Percentiles rank a stretch among this genome's conserved stretches.
These are phyloP conservation scores for Scatophagus argus DNA, from an alignment of 2,113 vertebrate genomes.

Conservation along the genomic window DNA sequence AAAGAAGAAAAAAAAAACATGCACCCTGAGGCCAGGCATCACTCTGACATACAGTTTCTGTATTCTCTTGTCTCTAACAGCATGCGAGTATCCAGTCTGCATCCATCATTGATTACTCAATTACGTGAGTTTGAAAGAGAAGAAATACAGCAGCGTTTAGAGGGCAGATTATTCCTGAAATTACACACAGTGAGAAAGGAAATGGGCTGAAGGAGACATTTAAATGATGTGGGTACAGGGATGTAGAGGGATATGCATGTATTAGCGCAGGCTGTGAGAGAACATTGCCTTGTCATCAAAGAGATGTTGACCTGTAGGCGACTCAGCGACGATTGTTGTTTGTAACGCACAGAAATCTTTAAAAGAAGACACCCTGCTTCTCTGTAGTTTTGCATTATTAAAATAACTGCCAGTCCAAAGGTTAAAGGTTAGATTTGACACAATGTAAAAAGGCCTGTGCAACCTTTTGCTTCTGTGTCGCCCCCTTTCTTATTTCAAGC, in stretches of 20 bases:
- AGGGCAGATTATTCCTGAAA: constrained; percentile 42
- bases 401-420: constrained; percentile 7
- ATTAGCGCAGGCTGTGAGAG: not conserved
- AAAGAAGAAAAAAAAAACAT: not conserved
- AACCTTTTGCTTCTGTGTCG: constrained; percentile 2
- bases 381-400: not conserved
- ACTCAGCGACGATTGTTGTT: not conserved
- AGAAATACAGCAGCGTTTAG: constrained; percentile 19
- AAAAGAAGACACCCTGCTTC: constrained; percentile 12
- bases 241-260: not conserved
- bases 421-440: not conserved
- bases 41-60: constrained; percentile 45
- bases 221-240: not conserved
- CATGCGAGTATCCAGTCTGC: constrained; percentile 24
- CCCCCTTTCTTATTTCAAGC: constrained; percentile 22
- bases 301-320: constrained; percentile 4
- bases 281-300: constrained; percentile 9
- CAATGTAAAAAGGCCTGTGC: constrained; percentile 5
- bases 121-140: constrained; percentile 47
- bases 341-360: not conserved
- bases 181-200: constrained; percentile 29
- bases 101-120: constrained; percentile 52
- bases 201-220: constrained; percentile 26
- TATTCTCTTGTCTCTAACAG: constrained; percentile 48
- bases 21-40: constrained; percentile 29